These are phyloP conservation scores for Drosophila navojoa DNA, from an alignment of 1,140 invertebrate genomes.

Conservation along the genomic window DNA sequence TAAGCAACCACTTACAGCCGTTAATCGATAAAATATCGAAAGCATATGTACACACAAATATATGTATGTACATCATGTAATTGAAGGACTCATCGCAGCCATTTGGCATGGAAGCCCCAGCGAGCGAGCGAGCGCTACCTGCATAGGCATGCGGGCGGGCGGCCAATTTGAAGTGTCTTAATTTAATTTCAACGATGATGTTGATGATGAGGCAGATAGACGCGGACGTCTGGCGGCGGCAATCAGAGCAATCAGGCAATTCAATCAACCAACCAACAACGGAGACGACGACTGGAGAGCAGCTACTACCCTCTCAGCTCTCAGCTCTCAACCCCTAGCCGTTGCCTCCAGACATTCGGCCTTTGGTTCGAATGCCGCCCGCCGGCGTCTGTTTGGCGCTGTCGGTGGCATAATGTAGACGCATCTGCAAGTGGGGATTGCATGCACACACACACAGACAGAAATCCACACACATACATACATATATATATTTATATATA, in stretches of 20 bases:
- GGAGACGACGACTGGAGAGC: slow-evolving; percentile 28
- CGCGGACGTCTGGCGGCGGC: slow-evolving; percentile 64
- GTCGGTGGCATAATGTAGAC: slow-evolving; percentile 19
- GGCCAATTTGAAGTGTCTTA: slow-evolving; percentile 44
- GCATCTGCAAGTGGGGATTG: slow-evolving; percentile 6
- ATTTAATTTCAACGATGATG: slow-evolving; percentile 67
- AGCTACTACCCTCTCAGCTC: slow-evolving; percentile 2
- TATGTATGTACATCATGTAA: no score
- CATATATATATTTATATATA: neutral
- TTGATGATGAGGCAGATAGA: slow-evolving; percentile 28
- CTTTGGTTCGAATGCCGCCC: neutral
- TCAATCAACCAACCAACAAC: slow-evolving; percentile 70
- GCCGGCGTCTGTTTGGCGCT: slow-evolving; percentile 16
- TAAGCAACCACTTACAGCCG: no score
- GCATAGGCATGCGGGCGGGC: neutral
- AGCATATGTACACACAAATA: neutral
- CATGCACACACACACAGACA: neutral
- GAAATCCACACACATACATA: neutral
- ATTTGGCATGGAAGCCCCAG: no score
- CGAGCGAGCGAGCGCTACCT: no score
- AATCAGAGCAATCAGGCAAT: slow-evolving; percentile 80
- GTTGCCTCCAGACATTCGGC: neutral
- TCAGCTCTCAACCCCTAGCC: neutral
- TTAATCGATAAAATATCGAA: neutral
- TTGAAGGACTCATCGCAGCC: neutral